These are phyloP conservation scores for Hesperophylax magnus DNA, from an alignment of 1,140 invertebrate species.

Conservation along the genomic window DNA sequence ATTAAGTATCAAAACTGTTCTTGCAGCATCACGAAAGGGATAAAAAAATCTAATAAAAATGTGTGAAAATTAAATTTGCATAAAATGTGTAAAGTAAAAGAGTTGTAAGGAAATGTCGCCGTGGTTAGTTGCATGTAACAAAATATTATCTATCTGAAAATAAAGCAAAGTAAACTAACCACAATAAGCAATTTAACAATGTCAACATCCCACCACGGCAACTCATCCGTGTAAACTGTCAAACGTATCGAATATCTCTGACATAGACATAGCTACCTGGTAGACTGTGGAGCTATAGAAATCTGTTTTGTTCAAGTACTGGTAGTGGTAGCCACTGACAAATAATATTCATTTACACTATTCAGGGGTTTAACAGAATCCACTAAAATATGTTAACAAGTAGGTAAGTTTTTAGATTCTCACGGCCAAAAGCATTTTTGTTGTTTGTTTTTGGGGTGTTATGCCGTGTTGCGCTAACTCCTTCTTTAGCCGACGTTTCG, in stretches of 20 bases:
- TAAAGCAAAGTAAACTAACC: constrained; percentile 32
- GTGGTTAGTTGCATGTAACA: constrained; percentile 11
- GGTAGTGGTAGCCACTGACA: not conserved
- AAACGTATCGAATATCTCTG: constrained; percentile 44
- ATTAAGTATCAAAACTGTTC: not conserved
- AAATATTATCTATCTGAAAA: constrained; percentile 19
- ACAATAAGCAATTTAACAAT: constrained; percentile 41
- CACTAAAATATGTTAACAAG: not conserved
- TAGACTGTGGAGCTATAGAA: not conserved
- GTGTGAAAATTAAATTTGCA: not conserved
- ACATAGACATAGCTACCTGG: not conserved
- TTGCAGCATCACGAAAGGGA: not conserved
- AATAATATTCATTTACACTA: not conserved
- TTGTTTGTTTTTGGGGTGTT: no score
- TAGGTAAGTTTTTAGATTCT: no score
- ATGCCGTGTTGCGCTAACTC: no score
- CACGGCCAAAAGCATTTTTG: no score
- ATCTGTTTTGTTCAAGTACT: no score
- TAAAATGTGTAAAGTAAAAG: not conserved
- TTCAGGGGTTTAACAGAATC: not conserved
- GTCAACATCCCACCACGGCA: constrained; percentile 49
- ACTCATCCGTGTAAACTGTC: constrained; percentile 52
- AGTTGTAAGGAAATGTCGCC: constrained; percentile 2
- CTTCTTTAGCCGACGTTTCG: no score
- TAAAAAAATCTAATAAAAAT: not conserved